Evolutionary conservation across 2,797 vertebrate genomes (phyloP).

Genomic region (Scleropages formosus): DNA sequence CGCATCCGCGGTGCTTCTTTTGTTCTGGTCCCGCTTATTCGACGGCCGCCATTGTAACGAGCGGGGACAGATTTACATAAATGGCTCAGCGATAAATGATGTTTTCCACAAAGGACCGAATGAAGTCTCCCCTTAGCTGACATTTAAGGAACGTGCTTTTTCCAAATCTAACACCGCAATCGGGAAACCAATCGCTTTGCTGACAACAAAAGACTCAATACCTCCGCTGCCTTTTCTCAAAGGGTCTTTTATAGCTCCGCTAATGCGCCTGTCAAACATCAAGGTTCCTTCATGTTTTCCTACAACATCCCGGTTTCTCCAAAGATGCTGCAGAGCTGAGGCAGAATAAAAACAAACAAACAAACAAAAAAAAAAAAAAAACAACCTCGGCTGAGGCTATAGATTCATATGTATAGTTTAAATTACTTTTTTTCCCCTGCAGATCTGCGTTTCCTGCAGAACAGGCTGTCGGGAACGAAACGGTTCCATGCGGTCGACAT

Average conservation of each 20-base stretch:
- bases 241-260: conserved; percentile 18
- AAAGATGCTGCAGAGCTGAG: not conserved
- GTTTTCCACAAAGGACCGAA: conserved; percentile 28
- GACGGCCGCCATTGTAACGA: conserved; percentile 1
- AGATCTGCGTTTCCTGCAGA: not conserved
- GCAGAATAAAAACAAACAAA: not conserved
- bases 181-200: conserved; percentile 30
- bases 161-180: conserved; percentile 27
- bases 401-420: not conserved
- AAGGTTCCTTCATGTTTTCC: conserved; percentile 27
- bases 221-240: conserved; percentile 27
- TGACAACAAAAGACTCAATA: conserved; percentile 38
- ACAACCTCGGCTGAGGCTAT: not conserved
- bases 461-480: not conserved
- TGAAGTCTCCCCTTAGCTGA: conserved; percentile 31
- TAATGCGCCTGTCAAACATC: conserved; percentile 39
- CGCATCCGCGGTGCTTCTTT: not conserved
- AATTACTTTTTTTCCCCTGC: not conserved
- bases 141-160: conserved; percentile 14
- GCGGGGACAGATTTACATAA: not conserved
- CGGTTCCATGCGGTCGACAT: no score
- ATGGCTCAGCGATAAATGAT: conserved; percentile 31
- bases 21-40: conserved; percentile 5
- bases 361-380: not conserved
- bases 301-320: conserved; percentile 15